phyloP scores from a whole-genome alignment of 1,140 invertebrate species.

The Lepidotrigona ventralis region DNA sequence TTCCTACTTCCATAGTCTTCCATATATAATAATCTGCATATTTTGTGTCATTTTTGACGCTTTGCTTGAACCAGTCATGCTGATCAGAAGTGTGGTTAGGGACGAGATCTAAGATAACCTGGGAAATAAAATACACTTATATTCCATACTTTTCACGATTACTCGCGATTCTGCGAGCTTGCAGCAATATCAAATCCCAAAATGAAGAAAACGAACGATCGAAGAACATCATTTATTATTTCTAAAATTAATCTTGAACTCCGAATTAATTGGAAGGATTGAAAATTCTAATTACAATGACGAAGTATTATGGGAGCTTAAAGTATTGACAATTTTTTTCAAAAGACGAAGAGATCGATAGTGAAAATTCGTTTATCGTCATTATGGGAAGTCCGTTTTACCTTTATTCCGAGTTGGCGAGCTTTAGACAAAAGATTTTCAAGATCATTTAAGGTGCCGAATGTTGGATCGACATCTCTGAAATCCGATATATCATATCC shows the following conservation, averaged over 20 bases:
- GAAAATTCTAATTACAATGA: too few relatives aligned
- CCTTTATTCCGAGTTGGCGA: conserved; percentile 76
- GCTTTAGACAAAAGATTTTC: conserved; percentile 79
- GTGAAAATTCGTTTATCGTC: not conserved
- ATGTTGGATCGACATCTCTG: conserved; percentile 81
- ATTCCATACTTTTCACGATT: not conserved
- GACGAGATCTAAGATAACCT: conserved; percentile 75
- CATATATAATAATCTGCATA: conserved; percentile 89
- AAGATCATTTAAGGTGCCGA: conserved; percentile 85
- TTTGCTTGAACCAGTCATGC: conserved; percentile 87
- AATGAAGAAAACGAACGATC: too few relatives aligned
- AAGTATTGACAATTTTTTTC: too few relatives aligned
- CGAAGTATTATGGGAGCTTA: too few relatives aligned
- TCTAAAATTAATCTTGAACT: too few relatives aligned
- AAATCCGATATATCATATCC: conserved; percentile 86
- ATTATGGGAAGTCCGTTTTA: conserved; percentile 11
- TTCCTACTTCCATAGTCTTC: conserved; percentile 78
- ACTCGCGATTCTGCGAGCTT: not conserved
- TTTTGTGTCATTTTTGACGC: conserved; percentile 75
- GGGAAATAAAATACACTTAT: not conserved
- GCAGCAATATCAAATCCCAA: not conserved
- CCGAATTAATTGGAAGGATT: too few relatives aligned
- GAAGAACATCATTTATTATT: too few relatives aligned
- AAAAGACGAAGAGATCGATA: not conserved
- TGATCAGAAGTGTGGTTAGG: conserved; percentile 89